Conservation (phyloP, 2,113 vertebrate species). For the Agapornis roseicollis region DNA sequence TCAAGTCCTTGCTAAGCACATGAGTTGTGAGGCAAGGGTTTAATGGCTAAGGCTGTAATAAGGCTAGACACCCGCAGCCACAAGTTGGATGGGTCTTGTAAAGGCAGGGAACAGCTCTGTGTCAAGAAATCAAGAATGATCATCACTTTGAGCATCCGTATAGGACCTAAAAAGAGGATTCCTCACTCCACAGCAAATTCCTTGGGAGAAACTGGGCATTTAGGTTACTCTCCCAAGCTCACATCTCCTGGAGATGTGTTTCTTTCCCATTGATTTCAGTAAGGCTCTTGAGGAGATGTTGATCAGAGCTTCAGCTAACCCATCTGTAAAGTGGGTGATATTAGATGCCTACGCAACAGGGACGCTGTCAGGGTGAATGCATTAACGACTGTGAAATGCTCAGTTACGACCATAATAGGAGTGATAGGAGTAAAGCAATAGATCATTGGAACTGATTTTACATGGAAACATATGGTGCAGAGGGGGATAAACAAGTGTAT, state of each 20-base stretch:
- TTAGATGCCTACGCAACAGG: slow-evolving; percentile 44
- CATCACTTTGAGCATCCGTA: not conserved
- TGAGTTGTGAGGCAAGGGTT: not conserved
- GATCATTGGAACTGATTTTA: slow-evolving; percentile 58
- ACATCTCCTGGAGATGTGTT: not conserved
- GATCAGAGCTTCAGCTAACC: not conserved
- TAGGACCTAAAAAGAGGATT: not conserved
- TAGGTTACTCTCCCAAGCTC: not conserved
- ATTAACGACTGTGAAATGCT: slow-evolving; percentile 61
- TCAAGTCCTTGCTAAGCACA: not conserved
- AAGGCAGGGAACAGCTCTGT: not conserved
- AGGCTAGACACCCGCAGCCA: not conserved
- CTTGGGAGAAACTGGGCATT: not conserved
- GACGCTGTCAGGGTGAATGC: slow-evolving; percentile 27
- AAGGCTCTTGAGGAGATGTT: not conserved
- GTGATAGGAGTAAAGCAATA: slow-evolving; percentile 59
- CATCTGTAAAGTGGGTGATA: slow-evolving; percentile 61
- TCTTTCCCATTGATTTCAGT: not conserved
- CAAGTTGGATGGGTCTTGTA: not conserved
- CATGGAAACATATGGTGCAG: slow-evolving; percentile 62
- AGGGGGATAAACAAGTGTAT: slow-evolving; percentile 60
- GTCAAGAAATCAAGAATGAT: not conserved
- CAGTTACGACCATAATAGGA: slow-evolving; percentile 56
- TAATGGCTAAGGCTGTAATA: not conserved
- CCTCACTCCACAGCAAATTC: not conserved